These are phyloP conservation scores for Strongylocentrotus purpuratus DNA, from an alignment of 35 echinoderm and acorn worm species.

Conservation along the genomic window DNA sequence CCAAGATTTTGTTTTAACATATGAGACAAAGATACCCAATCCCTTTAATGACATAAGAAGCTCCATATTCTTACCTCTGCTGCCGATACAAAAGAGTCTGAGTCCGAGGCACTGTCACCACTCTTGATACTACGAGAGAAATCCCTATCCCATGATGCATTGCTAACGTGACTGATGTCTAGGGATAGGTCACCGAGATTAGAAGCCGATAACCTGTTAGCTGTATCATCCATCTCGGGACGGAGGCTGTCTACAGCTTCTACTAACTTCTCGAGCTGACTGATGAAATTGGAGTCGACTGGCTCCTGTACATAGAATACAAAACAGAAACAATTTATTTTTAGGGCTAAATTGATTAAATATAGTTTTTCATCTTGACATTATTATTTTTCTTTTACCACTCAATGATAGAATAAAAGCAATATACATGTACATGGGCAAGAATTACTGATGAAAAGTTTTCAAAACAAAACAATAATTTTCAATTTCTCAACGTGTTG, in stretches of 20 bases:
- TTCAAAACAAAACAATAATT: too few species aligned
- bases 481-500: too few species aligned
- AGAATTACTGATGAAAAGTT: too few species aligned
- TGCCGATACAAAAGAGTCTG: constrained; percentile 48
- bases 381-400: too few species aligned
- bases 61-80: constrained; percentile 62
- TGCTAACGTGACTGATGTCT: constrained; percentile 4
- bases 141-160: background rate
- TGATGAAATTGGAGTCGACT: background rate
- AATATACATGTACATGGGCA: too few species aligned
- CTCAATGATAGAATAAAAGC: too few species aligned
- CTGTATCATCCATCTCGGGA: constrained; percentile 20
- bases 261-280: constrained; percentile 32
- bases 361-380: too few species aligned
- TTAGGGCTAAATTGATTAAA: too few species aligned
- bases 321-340: background rate
- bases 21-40: too few species aligned
- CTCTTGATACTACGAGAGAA: background rate
- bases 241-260: background rate
- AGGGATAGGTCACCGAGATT: background rate
- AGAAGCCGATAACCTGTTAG: background rate
- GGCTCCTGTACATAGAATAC: background rate
- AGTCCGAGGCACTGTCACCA: background rate
- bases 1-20: too few species aligned
- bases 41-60: background rate